Base-by-base conservation (phyloP, 2,888 invertebrate species). In the Platypus cylindrus region DNA sequence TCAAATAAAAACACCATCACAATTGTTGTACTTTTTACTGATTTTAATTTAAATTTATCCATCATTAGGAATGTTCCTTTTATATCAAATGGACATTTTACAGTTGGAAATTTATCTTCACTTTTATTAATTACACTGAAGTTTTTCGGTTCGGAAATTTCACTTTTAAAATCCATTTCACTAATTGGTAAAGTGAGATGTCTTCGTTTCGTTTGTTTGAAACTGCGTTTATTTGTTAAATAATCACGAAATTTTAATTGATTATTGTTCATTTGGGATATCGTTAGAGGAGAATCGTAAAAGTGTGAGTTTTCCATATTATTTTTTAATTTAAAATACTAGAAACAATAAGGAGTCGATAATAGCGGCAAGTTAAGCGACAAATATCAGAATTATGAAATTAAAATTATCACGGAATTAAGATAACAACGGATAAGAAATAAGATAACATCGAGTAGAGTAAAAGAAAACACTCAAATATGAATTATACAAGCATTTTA, bases 401-500 rank as follows among this genome's bases (percentile, higher is more conserved):
- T n/a, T n/a, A n/a, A n/a, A n/a, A n/a, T n/a, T n/a, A n/a, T n/a
- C n/a, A n/a, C n/a, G n/a, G n/a, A n/a, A n/a, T n/a, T n/a, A n/a
- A n/a, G n/a, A n/a, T n/a, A n/a, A n/a, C n/a, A n/a, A n/a, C n/a
- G n/a, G n/a, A n/a, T n/a, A n/a, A n/a, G n/a, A n/a, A n/a, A n/a
- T n/a, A n/a, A n/a, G n/a, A n/a, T n/a, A n/a, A n/a, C 20, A 20
- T 7, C 20, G 20, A 20, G 20, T 20, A n/a, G 17, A 30, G 4
- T 13, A 30, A 17, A 11, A 3, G 11, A 26, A 33, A 33, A 23
- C 15, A 37, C 23, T 25, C 25, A 17, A 15, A 30, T 23, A 15
- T 11, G 8, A 34, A 12, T 40, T 55, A 49, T 60, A 59, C 59
- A 61, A 61, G 61, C 61, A 58, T 53, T 36, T 59, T 56, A 55